phyloP scores from a whole-genome alignment of 2,797 vertebrate genomes.

The Sebastes reedi region DNA sequence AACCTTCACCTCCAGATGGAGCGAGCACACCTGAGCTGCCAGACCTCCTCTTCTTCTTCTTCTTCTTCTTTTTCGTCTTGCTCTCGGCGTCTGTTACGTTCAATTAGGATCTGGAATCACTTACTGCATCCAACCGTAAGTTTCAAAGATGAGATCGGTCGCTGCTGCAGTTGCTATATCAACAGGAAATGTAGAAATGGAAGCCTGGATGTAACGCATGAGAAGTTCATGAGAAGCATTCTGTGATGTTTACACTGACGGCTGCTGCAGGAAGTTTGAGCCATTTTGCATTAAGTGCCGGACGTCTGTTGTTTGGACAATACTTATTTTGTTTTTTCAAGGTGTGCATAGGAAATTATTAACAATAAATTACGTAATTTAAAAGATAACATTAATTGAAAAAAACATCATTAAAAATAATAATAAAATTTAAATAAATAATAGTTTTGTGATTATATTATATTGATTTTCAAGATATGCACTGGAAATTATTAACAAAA shows the following conservation, averaged over 20 bases:
- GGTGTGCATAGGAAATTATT: too few species aligned
- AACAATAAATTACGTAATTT: too few species aligned
- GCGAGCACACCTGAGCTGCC: constrained; percentile 29
- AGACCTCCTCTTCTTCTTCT: not conserved
- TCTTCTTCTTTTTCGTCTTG: not conserved
- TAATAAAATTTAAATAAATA: too few species aligned
- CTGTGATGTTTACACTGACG: not conserved
- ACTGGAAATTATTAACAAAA: too few species aligned
- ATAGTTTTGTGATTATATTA: too few species aligned
- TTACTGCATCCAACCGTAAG: constrained; percentile 57
- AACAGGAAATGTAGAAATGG: not conserved
- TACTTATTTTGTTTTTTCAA: too few species aligned
- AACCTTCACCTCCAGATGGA: constrained; percentile 31
- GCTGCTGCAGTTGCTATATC: not conserved
- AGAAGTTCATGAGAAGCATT: rapidly evolving
- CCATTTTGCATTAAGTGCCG: not conserved
- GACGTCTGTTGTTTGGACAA: too few species aligned
- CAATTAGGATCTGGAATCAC: constrained; percentile 69
- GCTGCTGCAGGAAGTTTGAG: constrained; percentile 20
- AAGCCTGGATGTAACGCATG: not conserved
- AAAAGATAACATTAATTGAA: too few species aligned
- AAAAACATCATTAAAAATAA: too few species aligned
- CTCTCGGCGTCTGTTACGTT: not conserved
- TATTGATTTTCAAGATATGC: too few species aligned
- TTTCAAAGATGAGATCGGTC: not conserved